These are phyloP conservation scores for Pampus argenteus DNA, from an alignment of 2,797 vertebrate species.

Conservation along the genomic window DNA sequence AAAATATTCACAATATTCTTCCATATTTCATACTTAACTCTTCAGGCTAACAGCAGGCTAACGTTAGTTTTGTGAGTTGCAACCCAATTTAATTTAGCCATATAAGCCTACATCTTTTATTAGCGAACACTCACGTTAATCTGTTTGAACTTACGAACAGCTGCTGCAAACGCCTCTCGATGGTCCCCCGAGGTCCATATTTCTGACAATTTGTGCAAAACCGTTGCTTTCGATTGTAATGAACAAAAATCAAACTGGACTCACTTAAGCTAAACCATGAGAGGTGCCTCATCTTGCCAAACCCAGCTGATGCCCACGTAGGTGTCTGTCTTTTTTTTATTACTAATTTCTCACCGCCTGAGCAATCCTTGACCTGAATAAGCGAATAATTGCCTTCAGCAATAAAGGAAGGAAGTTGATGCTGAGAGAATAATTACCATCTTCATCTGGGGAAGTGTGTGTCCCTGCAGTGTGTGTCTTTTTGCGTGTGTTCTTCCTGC, in stretches of 20 bases:
- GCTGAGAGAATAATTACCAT: conserved; percentile 75
- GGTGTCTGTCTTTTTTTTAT: background rate
- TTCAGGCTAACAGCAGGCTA: background rate
- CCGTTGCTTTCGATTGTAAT: background rate
- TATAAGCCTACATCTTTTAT: background rate
- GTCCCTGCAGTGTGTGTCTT: conserved; percentile 29
- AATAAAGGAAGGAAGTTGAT: conserved; percentile 61
- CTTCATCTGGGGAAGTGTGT: conserved; percentile 49
- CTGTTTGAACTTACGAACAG: background rate
- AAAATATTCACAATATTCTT: too few species aligned
- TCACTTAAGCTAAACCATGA: background rate
- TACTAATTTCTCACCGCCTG: conserved; percentile 24
- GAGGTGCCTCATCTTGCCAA: background rate
- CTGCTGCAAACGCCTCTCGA: too few species aligned
- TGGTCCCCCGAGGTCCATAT: too few species aligned
- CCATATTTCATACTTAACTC: too few species aligned
- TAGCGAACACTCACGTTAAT: background rate
- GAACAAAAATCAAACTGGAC: background rate
- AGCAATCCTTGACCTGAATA: conserved; percentile 79
- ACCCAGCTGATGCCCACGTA: background rate
- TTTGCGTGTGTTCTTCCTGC: conserved; percentile 10
- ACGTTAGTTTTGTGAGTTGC: background rate
- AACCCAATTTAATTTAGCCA: background rate
- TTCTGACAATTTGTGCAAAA: too few species aligned
- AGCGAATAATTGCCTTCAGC: conserved; percentile 59